A percentile compares a stretch with the other conserved stretches of the same genome.
These are phyloP conservation scores for Amphiprion percula DNA, from an alignment of 2,113 vertebrate genomes.

Conservation along the genomic window DNA sequence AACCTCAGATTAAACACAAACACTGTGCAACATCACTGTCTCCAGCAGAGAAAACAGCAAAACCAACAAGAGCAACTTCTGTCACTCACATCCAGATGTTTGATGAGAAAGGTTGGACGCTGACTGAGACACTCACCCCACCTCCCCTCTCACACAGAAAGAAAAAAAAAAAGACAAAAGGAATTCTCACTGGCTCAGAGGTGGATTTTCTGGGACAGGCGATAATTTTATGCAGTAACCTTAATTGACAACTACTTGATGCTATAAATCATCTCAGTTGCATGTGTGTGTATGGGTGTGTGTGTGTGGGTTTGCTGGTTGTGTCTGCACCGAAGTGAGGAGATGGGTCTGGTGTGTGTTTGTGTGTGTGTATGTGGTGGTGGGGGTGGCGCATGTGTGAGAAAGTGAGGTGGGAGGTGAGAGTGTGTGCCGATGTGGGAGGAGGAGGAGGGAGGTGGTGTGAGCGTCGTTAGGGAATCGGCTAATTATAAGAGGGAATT, in stretches of 20 bases:
- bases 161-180: constrained; percentile 32
- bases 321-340: constrained; percentile 25
- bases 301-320: constrained; percentile 13
- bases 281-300: constrained; percentile 49
- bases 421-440: constrained; percentile 64
- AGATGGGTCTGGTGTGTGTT: constrained; percentile 32
- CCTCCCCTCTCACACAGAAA: constrained; percentile 26
- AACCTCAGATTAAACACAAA: constrained; percentile 32
- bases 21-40: constrained; percentile 40
- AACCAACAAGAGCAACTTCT: constrained; percentile 40
- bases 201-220: constrained; percentile 83
- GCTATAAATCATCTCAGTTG: constrained; percentile 83
- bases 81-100: constrained; percentile 42
- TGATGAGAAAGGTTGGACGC: constrained; percentile 39
- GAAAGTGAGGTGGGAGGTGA: constrained; percentile 72
- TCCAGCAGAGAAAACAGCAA: constrained; percentile 41
- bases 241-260: constrained; percentile 88
- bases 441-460: constrained; percentile 50
- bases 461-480: constrained; percentile 81
- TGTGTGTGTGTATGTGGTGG: constrained; percentile 13
- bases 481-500: constrained; percentile 88
- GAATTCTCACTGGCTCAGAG: constrained; percentile 68
- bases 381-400: constrained; percentile 27
- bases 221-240: constrained; percentile 87
- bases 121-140: constrained; percentile 23